Conservation (phyloP, 2,888 invertebrate species). For the Heliconius hortense region DNA sequence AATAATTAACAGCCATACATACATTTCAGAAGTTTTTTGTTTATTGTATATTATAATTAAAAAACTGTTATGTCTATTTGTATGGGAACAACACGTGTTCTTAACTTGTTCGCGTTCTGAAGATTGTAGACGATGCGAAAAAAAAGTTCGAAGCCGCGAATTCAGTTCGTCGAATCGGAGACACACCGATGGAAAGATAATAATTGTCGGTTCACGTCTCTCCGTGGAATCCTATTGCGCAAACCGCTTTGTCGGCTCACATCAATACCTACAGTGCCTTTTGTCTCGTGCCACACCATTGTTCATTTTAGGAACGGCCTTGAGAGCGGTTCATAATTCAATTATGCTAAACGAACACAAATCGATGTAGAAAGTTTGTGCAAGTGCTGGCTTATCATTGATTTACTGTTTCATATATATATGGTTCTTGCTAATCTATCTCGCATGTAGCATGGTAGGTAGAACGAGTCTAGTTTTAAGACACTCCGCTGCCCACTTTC, state of each 20-base stretch:
- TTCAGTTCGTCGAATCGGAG: constrained; percentile 68
- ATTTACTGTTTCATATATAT: not conserved
- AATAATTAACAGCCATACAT: not conserved
- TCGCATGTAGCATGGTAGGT: not conserved
- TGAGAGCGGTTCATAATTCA: constrained; percentile 71
- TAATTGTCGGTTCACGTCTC: constrained; percentile 79
- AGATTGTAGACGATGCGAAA: constrained; percentile 42
- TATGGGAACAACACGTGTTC: constrained; percentile 17
- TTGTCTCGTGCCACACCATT: constrained; percentile 78
- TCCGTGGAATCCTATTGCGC: constrained; percentile 80
- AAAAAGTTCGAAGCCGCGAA: constrained; percentile 51
- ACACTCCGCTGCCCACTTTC: too few relatives aligned
- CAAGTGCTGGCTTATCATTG: constrained; percentile 1
- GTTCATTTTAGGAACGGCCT: constrained; percentile 74
- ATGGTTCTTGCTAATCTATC: not conserved
- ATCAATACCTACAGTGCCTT: constrained; percentile 72
- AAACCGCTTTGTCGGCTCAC: constrained; percentile 78
- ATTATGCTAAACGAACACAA: constrained; percentile 55
- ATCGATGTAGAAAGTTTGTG: constrained; percentile 35
- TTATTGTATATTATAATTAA: not conserved
- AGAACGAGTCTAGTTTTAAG: too few relatives aligned
- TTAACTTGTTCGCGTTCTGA: constrained; percentile 33
- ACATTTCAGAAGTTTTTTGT: not conserved
- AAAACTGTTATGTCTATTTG: not conserved
- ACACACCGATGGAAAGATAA: constrained; percentile 76